phyloP scores from a whole-genome alignment of 2,888 invertebrate species.

The Agrenia bidenticulata region DNA sequence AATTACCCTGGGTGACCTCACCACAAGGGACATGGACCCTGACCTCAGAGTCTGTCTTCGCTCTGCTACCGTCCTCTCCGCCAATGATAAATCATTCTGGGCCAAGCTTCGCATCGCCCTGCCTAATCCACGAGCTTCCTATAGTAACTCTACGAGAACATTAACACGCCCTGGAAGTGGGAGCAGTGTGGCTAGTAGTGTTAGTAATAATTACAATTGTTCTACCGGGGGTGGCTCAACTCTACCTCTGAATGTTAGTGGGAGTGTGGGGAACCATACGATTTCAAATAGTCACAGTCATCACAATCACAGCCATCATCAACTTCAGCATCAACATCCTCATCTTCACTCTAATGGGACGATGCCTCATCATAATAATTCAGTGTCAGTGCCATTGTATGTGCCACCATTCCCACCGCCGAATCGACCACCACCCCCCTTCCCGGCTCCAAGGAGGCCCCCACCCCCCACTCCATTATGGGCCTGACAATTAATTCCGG shows the following conservation, averaged over 20 bases:
- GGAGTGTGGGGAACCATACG: constrained; percentile 19
- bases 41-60: constrained; percentile 87
- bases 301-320: constrained; percentile 26
- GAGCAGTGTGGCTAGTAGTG: constrained; percentile 38
- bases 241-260: constrained; percentile 30
- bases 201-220: constrained; percentile 36
- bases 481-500: constrained; percentile 47
- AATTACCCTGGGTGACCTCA: constrained; percentile 84
- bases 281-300: constrained; percentile 13
- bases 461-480: constrained; percentile 50
- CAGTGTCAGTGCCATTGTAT: constrained; percentile 42
- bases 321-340: constrained; percentile 25
- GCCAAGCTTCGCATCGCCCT: constrained; percentile 89
- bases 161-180: constrained; percentile 34
- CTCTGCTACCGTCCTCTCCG: constrained; percentile 77
- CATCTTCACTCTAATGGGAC: constrained; percentile 27
- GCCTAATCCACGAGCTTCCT: constrained; percentile 67
- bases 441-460: constrained; percentile 49
- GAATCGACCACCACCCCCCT: constrained; percentile 51
- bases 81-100: constrained; percentile 96
- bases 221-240: constrained; percentile 36
- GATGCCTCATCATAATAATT: constrained; percentile 21
- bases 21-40: constrained; percentile 83
- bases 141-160: constrained; percentile 25
- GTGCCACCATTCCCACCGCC: constrained; percentile 52